Percentiles rank a stretch among this genome's conserved stretches.
phyloP scores from a whole-genome alignment of 2,888 invertebrate genomes.

The Eupithecia abbreviata region DNA sequence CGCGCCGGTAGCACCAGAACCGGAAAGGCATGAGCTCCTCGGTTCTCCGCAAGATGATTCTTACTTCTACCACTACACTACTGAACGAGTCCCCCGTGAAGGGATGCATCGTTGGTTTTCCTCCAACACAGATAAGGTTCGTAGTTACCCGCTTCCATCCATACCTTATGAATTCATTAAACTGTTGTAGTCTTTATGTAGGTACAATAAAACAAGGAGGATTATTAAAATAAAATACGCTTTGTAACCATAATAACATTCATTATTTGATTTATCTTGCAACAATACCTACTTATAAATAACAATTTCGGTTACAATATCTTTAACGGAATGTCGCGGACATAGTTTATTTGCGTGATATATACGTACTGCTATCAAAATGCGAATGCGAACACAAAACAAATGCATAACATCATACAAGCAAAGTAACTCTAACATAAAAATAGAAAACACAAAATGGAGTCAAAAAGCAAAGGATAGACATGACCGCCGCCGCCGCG shows the following conservation, averaged over 20 bases:
- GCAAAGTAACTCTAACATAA: not conserved
- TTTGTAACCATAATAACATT: not conserved
- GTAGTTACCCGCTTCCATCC: too few relatives aligned
- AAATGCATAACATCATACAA: not conserved
- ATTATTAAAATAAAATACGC: not conserved
- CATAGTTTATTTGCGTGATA: not conserved
- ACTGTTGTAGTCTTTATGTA: too few relatives aligned
- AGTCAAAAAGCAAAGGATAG: not conserved
- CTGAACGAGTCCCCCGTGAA: too few relatives aligned
- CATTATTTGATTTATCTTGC: conserved; percentile 4
- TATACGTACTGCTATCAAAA: too few relatives aligned
- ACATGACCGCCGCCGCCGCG: not conserved
- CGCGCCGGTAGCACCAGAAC: too few relatives aligned
- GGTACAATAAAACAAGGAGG: not conserved
- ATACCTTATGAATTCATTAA: too few relatives aligned
- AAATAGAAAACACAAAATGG: not conserved
- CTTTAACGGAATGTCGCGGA: conserved; percentile 25
- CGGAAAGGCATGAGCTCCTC: too few relatives aligned
- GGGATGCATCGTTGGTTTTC: too few relatives aligned
- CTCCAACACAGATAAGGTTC: too few relatives aligned
- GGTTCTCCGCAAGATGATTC: too few relatives aligned
- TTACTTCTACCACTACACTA: too few relatives aligned
- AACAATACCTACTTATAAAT: conserved; percentile 26
- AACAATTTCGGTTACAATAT: conserved; percentile 23
- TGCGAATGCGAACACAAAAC: not conserved